Base-by-base conservation (phyloP, 2,888 invertebrate species). In the Aphidoletes aphidimyza region DNA sequence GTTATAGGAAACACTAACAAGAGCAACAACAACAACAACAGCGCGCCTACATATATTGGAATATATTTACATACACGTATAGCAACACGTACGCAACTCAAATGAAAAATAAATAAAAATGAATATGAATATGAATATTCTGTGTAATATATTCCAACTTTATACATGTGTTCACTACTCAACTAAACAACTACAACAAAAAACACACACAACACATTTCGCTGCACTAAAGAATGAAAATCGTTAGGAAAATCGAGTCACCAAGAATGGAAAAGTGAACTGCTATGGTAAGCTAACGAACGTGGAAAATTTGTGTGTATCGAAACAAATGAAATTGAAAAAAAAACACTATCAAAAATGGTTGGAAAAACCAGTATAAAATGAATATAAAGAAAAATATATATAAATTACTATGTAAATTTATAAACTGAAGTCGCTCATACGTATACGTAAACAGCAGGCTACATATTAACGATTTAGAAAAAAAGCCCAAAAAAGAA, bases 31-130 rank as follows among this genome's bases (percentile, higher is more conserved):
- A 69, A 0, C 8, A 69, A 34, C 14, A 54, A 47, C 8, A 14
- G 19, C n/a, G 42, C 42, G 8, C 8, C 42, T 42, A 26, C 54
- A 1, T 30, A 14, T 30, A 30, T 69, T 69, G 69, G 30, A 30
- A 30, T 11, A 1, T 69, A 69, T 69, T n/a, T n/a, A 69, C 30
- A 11, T 30, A 11, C 69, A 69, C 5, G 2, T 14, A 69, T 2
- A 30, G 69, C 11, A 69, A 69, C 30, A 30, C 69, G 30, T 17
- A 69, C 69, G 17, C 69, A 14, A 69, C 69, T 11, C 2, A 30
- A 69, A 69, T 69, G 69, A 69, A 69, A 69, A 69, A 69, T 69
- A 69, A 69, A 69, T 69, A 69, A 69, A 47, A 54, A 69, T 69
- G 26, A 69, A 69, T 69, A 69, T 69, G 30, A 69, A 69, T 42